phyloP scores from a whole-genome alignment of 2,113 vertebrate genomes.

The Platichthys stellatus region DNA sequence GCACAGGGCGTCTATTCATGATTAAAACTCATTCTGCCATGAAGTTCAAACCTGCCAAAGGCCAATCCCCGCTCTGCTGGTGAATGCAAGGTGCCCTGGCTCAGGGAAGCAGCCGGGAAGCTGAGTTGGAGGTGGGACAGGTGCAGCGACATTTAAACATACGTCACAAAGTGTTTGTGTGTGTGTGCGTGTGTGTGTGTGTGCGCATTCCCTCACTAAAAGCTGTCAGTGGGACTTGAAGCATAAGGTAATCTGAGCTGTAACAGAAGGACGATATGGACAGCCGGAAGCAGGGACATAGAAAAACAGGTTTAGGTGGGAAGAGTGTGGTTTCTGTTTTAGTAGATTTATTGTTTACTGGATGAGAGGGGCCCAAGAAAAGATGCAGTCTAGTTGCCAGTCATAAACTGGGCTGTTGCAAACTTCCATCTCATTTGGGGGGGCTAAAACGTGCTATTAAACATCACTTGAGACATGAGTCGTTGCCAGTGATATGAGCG shows the following conservation, averaged over 20 bases:
- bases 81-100: neutral
- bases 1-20: conserved; percentile 14
- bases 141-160: conserved; percentile 27
- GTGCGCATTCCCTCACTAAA: conserved; percentile 5
- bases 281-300: neutral
- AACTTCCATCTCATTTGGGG: no score
- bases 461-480: no score
- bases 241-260: conserved; percentile 2
- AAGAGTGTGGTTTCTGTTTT: neutral
- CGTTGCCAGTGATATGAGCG: neutral
- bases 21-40: conserved; percentile 36
- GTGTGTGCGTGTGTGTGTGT: neutral
- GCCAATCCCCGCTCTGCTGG: neutral
- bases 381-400: no score
- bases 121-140: conserved; percentile 14
- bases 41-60: conserved; percentile 39
- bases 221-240: neutral
- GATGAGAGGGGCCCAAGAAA: no score
- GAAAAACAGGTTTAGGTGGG: neutral
- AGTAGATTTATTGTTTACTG: neutral
- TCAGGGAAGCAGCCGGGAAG: neutral
- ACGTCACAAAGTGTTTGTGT: neutral
- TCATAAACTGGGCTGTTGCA: no score
- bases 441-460: no score
- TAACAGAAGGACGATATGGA: conserved; percentile 1